Evolutionary conservation across 1,140 invertebrate genomes (phyloP), one percentile per base, ranked within the genome.

Genomic region (Schlechtendalia chinensis): DNA sequence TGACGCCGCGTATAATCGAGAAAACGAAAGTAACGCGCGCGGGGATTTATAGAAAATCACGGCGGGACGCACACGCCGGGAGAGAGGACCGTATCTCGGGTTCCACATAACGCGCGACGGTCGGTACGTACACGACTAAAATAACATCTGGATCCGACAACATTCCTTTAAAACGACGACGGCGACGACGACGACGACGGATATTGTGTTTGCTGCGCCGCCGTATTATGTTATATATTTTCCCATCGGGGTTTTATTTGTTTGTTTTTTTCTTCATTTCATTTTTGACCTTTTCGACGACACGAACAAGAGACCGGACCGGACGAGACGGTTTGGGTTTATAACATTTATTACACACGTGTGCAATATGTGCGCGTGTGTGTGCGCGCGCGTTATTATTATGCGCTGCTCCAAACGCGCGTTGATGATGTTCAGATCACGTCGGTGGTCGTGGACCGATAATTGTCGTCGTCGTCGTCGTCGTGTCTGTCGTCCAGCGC

Each of bases 71-170:
- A 17, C 17, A n/a, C n/a, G n/a, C n/a, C n/a, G n/a, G n/a, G n/a
- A n/a, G n/a, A n/a, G n/a, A n/a, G n/a, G n/a, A n/a, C n/a, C n/a
- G n/a, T n/a, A n/a, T n/a, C n/a, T n/a, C n/a, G n/a, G n/a, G n/a
- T n/a, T n/a, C n/a, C n/a, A n/a, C n/a, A n/a, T n/a, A n/a, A n/a
- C n/a, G n/a, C n/a, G n/a, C n/a, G n/a, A n/a, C n/a, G n/a, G n/a
- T n/a, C n/a, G n/a, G n/a, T n/a, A n/a, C 17, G 2, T 54, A 29
- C 29, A n/a, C 47, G 14, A 72, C 69, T 54, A 22, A 72, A 72
- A 72, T 72, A 72, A 72, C 69, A 72, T 72, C 69, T 72, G 69
- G 69, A 72, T 72, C 69, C 29, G 69, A 72, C 69, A 72, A 32
- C 69, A 72, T 72, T 72, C 69, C 69, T 53, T 54, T 72, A 17